Conservation (phyloP, 2,113 vertebrate genomes). For the Egretta garzetta region DNA sequence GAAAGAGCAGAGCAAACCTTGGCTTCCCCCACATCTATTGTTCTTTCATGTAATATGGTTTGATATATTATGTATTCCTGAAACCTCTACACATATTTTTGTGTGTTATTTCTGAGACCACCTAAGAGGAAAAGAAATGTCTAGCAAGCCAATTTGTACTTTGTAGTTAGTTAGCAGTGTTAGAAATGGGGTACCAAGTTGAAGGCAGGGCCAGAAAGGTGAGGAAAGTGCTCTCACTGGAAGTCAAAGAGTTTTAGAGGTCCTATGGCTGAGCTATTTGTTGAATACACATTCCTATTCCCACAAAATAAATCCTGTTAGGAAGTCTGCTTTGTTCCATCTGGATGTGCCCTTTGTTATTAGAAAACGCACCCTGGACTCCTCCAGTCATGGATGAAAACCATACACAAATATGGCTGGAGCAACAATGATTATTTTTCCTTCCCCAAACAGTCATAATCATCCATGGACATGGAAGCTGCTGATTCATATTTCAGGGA, state of each 20-base stretch:
- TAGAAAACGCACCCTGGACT: neutral
- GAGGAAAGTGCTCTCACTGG: neutral
- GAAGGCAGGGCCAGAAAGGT: neutral
- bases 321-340: neutral
- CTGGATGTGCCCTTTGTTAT: neutral
- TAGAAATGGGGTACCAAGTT: neutral
- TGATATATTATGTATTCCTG: neutral
- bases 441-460: neutral
- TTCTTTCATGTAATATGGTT: neutral
- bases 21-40: neutral
- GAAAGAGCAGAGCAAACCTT: neutral
- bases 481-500: neutral
- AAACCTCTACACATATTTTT: neutral
- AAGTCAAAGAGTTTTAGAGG: neutral
- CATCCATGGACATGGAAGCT: neutral
- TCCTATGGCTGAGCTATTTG: neutral
- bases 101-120: neutral
- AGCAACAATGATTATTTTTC: neutral
- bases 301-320: neutral
- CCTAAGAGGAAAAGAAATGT: neutral
- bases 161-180: neutral
- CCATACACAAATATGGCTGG: neutral
- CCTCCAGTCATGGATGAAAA: neutral
- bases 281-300: neutral
- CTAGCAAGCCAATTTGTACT: neutral